A percentile compares a stretch with the other conserved stretches of the same genome.
Conservation (phyloP, 2,113 vertebrate species). For the Ctenodactylus gundi region DNA sequence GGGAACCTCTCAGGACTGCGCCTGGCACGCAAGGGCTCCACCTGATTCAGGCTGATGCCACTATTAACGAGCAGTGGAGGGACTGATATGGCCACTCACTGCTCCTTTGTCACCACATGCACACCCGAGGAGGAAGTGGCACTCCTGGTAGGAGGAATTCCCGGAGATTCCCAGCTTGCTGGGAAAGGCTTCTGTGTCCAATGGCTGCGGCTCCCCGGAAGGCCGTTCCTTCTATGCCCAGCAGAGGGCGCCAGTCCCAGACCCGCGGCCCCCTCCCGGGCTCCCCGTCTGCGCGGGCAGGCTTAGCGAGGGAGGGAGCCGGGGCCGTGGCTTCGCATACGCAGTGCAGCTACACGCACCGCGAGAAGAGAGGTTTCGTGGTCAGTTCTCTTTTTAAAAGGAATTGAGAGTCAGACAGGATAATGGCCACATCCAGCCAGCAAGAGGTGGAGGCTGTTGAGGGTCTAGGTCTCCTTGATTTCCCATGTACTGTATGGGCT, state of each 20-base stretch:
- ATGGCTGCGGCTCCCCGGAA: neutral
- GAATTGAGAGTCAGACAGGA: too few species aligned
- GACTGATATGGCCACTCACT: neutral
- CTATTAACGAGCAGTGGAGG: neutral
- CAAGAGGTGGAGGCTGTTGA: too few species aligned
- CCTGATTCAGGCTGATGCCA: too few species aligned
- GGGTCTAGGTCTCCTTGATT: too few species aligned
- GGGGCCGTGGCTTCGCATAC: too few species aligned
- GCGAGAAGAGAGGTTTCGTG: too few species aligned
- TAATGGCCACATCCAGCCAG: too few species aligned
- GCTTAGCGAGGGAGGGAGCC: neutral
- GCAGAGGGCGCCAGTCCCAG: slow-evolving; percentile 63
- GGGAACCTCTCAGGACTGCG: neutral
- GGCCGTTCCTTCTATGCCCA: neutral
- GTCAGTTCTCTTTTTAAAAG: too few species aligned
- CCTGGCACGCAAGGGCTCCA: neutral
- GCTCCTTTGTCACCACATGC: neutral
- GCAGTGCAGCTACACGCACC: too few species aligned
- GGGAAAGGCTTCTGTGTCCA: too few species aligned
- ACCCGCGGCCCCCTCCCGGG: fast-evolving
- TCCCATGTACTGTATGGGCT: too few species aligned
- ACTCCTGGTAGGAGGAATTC: neutral
- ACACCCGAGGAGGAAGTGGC: neutral
- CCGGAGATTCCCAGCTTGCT: neutral
- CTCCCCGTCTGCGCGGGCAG: neutral